Evolutionary conservation across 2,888 invertebrate genomes (phyloP), one percentile per base, ranked within the genome.

Genomic region (Volucella bombylans): DNA sequence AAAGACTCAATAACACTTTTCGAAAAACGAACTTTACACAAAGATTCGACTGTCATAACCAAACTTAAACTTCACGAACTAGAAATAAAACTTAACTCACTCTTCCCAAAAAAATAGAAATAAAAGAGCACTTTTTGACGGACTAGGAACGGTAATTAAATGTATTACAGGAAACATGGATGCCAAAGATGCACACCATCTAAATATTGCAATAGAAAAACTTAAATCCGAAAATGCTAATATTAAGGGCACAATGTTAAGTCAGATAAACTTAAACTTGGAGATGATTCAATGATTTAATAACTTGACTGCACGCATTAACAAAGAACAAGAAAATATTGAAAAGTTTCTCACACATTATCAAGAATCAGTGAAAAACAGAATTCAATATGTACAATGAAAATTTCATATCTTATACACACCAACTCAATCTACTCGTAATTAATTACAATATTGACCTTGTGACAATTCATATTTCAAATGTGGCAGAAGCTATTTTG

Each of bases 251-350:
- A 14, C 8, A 18, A 12, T 52, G 12, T 14, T 38, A 52, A 14
- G 14, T 15, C 55, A 54, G 45, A 45, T 14, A 3, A 54, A 61
- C 52, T 31, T 72, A 15, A 72, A 72, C 38, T 39, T 14, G 18
- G 39, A 68, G 54, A 77, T 77, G 68, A 77, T 61, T 1, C 45
- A 77, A 69, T 41, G 68, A 62, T 69, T 77, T n/a, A n/a, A 45
- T 9, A 68, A 77, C 45, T 12, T 77, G 3, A 74, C 74, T n/a
- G 45, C 3, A 18, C 73, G 55, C 54, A 64, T 73, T 8, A 73
- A 62, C n/a, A 62, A 54, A 2, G 69, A 72, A 54, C 61, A 72
- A 52, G 18, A 62, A 10, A 15, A 47, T 62, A 62, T 72, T 23
- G 54, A 52, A n/a, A 61, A 72, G 54, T 73, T 39, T 38, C 41